Evolutionary conservation across 2,113 vertebrate genomes (phyloP).

Genomic region (Spea multiplicata): DNA sequence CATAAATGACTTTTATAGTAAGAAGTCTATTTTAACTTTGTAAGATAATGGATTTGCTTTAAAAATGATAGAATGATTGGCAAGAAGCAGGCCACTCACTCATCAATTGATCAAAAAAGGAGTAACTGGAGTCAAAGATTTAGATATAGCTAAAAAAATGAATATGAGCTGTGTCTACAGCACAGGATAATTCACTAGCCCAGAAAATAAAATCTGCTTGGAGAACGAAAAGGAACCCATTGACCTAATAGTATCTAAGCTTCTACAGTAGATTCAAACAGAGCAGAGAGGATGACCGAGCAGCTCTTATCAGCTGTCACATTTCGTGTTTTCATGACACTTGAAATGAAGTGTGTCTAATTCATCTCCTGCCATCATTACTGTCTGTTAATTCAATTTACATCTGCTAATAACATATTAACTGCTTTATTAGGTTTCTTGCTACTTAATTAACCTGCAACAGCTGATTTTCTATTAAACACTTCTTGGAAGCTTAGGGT

Average conservation of each 20-base stretch:
- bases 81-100: too few species aligned
- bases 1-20: too few species aligned
- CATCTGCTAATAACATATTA: slow-evolving; percentile 10
- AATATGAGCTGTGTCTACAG: too few species aligned
- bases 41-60: too few species aligned
- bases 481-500: not conserved
- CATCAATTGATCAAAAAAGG: too few species aligned
- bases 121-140: not conserved
- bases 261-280: not conserved
- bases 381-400: not conserved
- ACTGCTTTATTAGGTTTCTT: slow-evolving; percentile 21
- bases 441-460: slow-evolving; percentile 16
- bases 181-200: too few species aligned
- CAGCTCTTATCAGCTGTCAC: not conserved
- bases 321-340: slow-evolving; percentile 1
- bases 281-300: not conserved
- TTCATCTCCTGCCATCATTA: slow-evolving; percentile 21
- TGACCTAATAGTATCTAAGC: not conserved
- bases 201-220: too few species aligned
- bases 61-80: too few species aligned
- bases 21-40: too few species aligned
- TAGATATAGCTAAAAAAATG: not conserved
- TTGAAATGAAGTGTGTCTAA: slow-evolving; percentile 22
- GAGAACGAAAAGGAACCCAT: not conserved
- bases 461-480: slow-evolving; percentile 10